Evolutionary conservation across 2,888 invertebrate genomes (phyloP).

Genomic region (Cantharis nigra): DNA sequence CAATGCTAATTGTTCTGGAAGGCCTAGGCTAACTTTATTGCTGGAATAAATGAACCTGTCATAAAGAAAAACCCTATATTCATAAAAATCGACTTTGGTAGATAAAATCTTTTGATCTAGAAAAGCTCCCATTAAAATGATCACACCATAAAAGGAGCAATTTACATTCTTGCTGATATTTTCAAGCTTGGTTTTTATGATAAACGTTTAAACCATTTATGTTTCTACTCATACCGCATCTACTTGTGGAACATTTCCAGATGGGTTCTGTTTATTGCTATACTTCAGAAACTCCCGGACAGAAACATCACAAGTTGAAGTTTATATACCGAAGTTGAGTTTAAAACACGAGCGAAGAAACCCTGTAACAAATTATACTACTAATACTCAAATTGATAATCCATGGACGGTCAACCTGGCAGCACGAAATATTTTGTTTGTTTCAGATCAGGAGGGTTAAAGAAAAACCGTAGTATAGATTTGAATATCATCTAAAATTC

Average conservation of each 20-base stretch:
- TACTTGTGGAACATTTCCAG: not conserved
- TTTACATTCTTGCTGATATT: not conserved
- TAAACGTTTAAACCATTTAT: not conserved
- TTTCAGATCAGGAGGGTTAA: not conserved
- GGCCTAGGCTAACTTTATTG: too few relatives aligned
- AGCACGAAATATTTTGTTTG: too few relatives aligned
- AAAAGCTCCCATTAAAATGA: not conserved
- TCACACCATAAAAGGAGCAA: not conserved
- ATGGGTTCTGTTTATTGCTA: not conserved
- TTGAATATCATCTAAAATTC: not conserved
- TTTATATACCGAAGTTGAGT: not conserved
- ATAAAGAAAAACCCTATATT: too few relatives aligned
- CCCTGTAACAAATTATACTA: not conserved
- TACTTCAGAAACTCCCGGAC: not conserved
- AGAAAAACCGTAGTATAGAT: not conserved
- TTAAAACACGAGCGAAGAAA: not conserved
- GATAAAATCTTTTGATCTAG: not conserved
- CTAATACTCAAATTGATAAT: too few relatives aligned
- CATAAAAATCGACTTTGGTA: too few relatives aligned
- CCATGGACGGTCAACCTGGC: too few relatives aligned
- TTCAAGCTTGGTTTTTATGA: not conserved
- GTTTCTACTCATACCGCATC: not conserved
- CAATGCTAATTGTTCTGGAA: too few relatives aligned
- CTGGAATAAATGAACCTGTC: too few relatives aligned
- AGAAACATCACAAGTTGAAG: not conserved